Conservation (phyloP, 2,797 vertebrate genomes). For the Phalanger gymnotis region DNA sequence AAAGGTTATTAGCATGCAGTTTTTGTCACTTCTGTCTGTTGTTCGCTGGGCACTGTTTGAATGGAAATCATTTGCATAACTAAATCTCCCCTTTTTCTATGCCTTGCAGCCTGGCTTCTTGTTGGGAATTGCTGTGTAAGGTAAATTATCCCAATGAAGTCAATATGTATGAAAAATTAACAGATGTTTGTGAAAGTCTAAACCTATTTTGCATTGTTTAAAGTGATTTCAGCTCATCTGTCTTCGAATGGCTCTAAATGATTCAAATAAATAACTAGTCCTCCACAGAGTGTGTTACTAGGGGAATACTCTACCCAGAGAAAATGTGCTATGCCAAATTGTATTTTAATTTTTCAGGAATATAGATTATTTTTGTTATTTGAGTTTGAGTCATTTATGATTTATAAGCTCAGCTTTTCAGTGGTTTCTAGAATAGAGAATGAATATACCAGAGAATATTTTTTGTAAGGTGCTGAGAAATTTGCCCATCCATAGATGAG, state of each 20-base stretch:
- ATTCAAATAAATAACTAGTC: conserved; percentile 70
- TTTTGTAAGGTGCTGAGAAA: conserved; percentile 51
- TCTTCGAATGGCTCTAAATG: conserved; percentile 68
- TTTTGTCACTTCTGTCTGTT: conserved; percentile 48
- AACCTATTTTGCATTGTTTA: conserved; percentile 76
- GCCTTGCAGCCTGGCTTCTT: conserved; percentile 33
- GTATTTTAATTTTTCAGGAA: conserved; percentile 67
- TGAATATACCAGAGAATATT: conserved; percentile 54
- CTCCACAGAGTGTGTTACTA: conserved; percentile 38
- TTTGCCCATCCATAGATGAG: conserved; percentile 52
- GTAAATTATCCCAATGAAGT: conserved; percentile 77
- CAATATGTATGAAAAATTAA: conserved; percentile 71
- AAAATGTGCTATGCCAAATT: conserved; percentile 38
- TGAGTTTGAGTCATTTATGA: conserved; percentile 56
- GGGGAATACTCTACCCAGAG: conserved; percentile 48
- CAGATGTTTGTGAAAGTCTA: conserved; percentile 74
- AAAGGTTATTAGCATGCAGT: conserved; percentile 53
- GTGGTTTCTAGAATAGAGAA: conserved; percentile 60
- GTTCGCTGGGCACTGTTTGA: conserved; percentile 58
- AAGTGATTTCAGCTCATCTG: conserved; percentile 74
- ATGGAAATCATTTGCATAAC: conserved; percentile 70
- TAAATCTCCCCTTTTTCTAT: conserved; percentile 47
- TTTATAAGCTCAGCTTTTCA: conserved; percentile 59
- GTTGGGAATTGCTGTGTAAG: conserved; percentile 64
- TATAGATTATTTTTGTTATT: conserved; percentile 65